These are phyloP conservation scores for Terrapene triunguis DNA, from an alignment of 2,113 vertebrate genomes.

Conservation along the genomic window DNA sequence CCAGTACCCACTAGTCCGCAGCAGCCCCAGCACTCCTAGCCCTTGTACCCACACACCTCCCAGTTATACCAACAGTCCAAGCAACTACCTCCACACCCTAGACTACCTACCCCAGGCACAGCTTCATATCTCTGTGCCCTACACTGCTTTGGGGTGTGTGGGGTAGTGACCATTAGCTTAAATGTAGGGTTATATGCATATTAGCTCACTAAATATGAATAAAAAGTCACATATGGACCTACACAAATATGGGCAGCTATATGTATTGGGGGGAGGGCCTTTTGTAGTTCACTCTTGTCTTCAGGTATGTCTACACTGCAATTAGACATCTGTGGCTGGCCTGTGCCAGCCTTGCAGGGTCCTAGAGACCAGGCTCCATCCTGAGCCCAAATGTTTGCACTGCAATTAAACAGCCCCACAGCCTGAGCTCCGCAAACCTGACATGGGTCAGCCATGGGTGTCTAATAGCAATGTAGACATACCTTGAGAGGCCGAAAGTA, in stretches of 20 bases:
- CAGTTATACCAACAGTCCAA: background rate
- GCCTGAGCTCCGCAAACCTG: too few species aligned
- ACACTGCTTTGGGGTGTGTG: background rate
- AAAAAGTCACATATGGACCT: background rate
- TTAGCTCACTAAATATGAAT: background rate
- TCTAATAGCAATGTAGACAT: background rate
- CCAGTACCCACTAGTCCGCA: background rate
- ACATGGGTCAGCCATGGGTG: too few species aligned
- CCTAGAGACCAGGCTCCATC: background rate
- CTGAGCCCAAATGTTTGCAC: background rate
- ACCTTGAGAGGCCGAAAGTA: background rate
- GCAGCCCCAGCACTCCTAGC: background rate
- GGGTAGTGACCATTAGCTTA: background rate
- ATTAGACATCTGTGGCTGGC: background rate
- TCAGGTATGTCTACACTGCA: background rate
- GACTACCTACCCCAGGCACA: background rate
- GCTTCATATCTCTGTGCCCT: background rate
- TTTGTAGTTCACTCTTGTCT: background rate
- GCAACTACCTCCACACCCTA: background rate
- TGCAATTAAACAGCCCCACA: too few species aligned
- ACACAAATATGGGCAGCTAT: background rate
- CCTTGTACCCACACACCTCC: background rate
- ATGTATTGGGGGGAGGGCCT: background rate
- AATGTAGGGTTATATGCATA: background rate
- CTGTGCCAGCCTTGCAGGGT: background rate